Conservation (phyloP, 2,797 vertebrate genomes). For the Podarcis siculus region DNA sequence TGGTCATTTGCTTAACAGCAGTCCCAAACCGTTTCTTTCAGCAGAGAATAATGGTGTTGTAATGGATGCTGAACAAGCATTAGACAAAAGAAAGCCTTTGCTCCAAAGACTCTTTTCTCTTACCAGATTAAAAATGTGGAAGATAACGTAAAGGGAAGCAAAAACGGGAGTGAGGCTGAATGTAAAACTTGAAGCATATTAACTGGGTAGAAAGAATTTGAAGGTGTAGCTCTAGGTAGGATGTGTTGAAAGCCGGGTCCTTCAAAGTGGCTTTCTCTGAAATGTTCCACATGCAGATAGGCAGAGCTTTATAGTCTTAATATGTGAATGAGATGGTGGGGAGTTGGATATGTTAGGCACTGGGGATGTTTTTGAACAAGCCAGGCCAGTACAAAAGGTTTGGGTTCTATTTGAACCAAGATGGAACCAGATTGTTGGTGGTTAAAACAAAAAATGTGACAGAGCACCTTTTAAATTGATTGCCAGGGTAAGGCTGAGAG, state of each 20-base stretch:
- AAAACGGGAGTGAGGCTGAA: no score
- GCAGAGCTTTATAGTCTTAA: background rate
- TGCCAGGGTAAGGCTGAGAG: background rate
- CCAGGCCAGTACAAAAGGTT: background rate
- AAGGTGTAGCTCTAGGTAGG: background rate
- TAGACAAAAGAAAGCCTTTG: background rate
- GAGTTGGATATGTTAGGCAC: background rate
- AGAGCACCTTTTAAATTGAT: background rate
- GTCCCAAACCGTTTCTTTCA: background rate
- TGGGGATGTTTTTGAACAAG: background rate
- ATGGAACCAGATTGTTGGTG: background rate
- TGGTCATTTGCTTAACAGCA: background rate
- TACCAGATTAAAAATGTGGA: conserved; percentile 5
- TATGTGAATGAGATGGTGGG: background rate
- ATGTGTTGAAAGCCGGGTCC: no score
- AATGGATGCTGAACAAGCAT: background rate
- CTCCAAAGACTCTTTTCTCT: background rate
- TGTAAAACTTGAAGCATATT: background rate
- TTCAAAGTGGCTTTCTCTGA: no score
- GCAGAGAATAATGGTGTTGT: background rate
- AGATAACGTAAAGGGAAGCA: background rate
- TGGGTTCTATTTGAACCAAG: background rate
- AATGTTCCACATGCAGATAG: background rate
- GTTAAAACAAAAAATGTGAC: background rate
- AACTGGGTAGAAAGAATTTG: background rate